phyloP scores from a whole-genome alignment of 1,140 invertebrate genomes.

The Drosophila albomicans region DNA sequence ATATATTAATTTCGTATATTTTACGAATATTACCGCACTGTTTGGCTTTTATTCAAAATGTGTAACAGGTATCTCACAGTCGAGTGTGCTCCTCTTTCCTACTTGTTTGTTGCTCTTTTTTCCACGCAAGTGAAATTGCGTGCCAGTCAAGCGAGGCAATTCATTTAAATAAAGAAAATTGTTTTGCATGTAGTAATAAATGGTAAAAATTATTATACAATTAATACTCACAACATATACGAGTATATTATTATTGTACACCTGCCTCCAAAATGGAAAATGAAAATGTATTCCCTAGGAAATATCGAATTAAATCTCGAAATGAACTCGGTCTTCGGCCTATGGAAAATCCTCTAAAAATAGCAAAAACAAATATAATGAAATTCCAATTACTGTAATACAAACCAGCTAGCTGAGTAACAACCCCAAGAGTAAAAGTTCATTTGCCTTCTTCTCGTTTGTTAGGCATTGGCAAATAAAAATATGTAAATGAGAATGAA shows the following conservation, averaged over 20 bases:
- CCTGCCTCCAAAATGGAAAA: slow-evolving; percentile 46
- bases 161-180: slow-evolving; percentile 81
- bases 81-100: no score
- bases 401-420: neutral
- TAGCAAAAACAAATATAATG: slow-evolving; percentile 1
- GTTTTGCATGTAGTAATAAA: slow-evolving; percentile 71
- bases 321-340: neutral
- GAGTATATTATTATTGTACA: slow-evolving; percentile 36
- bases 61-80: no score
- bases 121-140: slow-evolving; percentile 66
- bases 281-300: slow-evolving; percentile 9
- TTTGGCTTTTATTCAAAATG: no score
- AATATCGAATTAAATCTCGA: slow-evolving; percentile 2
- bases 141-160: slow-evolving; percentile 67
- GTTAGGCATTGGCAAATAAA: neutral
- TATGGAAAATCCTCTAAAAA: neutral
- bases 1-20: no score
- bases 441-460: neutral
- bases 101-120: neutral
- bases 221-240: slow-evolving; percentile 51
- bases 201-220: slow-evolving; percentile 77
- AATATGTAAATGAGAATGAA: slow-evolving; percentile 34
- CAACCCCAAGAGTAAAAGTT: neutral
- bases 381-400: slow-evolving; percentile 1
- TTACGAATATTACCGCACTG: no score